A percentile compares a stretch with the other conserved stretches of the same genome.
Evolutionary conservation across 2,797 vertebrate genomes (phyloP).

Genomic region (Botia kubotai): DNA sequence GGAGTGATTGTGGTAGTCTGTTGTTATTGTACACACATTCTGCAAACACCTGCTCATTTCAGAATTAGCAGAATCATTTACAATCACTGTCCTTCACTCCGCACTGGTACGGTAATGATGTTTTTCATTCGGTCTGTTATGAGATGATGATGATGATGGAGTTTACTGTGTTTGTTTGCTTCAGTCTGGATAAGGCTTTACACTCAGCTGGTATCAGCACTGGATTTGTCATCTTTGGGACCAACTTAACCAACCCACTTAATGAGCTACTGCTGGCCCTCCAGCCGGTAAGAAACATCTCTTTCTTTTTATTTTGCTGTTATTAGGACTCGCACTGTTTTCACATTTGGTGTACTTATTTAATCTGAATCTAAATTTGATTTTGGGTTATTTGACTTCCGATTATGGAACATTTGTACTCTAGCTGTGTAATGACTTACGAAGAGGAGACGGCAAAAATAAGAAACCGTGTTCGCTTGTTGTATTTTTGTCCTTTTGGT

Average conservation of each 20-base stretch:
- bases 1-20: slow-evolving; percentile 1
- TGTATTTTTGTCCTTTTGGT: not conserved
- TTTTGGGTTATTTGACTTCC: not conserved
- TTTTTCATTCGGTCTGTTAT: slow-evolving; percentile 12
- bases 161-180: slow-evolving; percentile 53
- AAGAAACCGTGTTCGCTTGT: not conserved
- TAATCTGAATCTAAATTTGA: not conserved
- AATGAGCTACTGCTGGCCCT: slow-evolving; percentile 93
- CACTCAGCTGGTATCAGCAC: slow-evolving; percentile 94
- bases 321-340: no score
- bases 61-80: not conserved
- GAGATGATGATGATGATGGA: slow-evolving; percentile 22
- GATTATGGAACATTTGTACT: not conserved
- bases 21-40: not conserved
- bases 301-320: not conserved
- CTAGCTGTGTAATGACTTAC: not conserved
- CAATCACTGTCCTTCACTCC: not conserved
- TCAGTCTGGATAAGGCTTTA: slow-evolving; percentile 96
- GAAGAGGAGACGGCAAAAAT: slow-evolving; percentile 11
- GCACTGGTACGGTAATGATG: slow-evolving; percentile 32
- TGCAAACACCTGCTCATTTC: slow-evolving; percentile 5
- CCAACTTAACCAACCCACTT: slow-evolving; percentile 95
- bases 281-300: slow-evolving; percentile 85
- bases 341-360: not conserved
- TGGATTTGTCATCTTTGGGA: slow-evolving; percentile 95